phyloP scores from a whole-genome alignment of 2,797 vertebrate species.

The Vultur gryphus region DNA sequence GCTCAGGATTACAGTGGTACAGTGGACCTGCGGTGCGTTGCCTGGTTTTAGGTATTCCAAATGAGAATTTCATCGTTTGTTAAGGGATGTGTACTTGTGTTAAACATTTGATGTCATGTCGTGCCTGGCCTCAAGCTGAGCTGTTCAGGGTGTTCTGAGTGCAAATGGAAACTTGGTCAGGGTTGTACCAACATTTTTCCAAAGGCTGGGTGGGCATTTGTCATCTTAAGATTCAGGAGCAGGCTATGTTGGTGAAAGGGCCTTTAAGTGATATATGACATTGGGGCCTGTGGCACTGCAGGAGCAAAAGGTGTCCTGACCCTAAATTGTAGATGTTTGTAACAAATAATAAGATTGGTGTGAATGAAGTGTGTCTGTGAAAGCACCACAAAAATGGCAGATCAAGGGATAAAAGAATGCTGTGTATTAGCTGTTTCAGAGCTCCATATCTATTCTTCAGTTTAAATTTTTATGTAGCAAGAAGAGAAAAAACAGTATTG shows the following conservation, averaged over 20 bases:
- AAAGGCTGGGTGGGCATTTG: rapidly evolving
- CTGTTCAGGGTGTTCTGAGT: background rate
- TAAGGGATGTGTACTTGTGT: rapidly evolving
- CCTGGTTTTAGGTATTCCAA: background rate
- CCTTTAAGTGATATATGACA: no score
- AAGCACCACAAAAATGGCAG: background rate
- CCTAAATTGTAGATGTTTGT: background rate
- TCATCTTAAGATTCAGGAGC: background rate
- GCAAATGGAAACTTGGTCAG: background rate
- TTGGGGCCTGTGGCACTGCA: rapidly evolving
- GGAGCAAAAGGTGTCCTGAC: background rate
- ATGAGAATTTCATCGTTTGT: rapidly evolving
- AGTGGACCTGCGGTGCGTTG: no score
- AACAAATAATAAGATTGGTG: rapidly evolving
- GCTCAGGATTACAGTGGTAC: no score
- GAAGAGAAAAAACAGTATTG: background rate
- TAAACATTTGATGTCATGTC: rapidly evolving
- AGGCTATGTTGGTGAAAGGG: no score
- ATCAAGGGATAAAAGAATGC: background rate
- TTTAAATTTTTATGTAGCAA: background rate
- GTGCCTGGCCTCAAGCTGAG: background rate
- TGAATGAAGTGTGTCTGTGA: background rate
- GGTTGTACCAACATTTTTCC: background rate
- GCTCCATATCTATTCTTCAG: rapidly evolving
- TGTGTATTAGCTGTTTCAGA: background rate